These are phyloP conservation scores for Scelioninae gen. 2 DNA, from an alignment of 2,888 invertebrate species.

Conservation along the genomic window DNA sequence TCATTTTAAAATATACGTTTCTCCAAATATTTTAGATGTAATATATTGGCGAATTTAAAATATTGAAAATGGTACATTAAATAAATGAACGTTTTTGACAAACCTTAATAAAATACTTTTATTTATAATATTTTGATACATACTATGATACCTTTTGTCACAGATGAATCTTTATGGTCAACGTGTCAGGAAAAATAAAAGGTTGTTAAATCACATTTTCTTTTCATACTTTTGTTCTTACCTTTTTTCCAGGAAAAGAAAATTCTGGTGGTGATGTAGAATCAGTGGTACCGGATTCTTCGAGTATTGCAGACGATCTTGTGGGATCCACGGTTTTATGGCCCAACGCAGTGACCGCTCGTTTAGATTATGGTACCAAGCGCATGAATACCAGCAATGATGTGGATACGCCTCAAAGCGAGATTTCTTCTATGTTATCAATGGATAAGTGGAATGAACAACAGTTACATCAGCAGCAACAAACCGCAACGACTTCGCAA, in stretches of 20 bases:
- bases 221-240: neutral
- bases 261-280: conserved; percentile 90
- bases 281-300: conserved; percentile 90
- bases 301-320: conserved; percentile 87
- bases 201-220: no score
- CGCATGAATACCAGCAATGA: conserved; percentile 72
- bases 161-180: no score
- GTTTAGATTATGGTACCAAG: conserved; percentile 68
- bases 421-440: conserved; percentile 73
- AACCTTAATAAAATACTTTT: no score
- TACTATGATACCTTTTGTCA: no score
- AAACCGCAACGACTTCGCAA: conserved; percentile 59
- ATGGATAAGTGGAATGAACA: conserved; percentile 68
- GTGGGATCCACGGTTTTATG: conserved; percentile 64
- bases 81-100: no score
- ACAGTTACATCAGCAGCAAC: conserved; percentile 62
- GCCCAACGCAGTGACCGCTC: conserved; percentile 65
- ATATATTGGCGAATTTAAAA: no score
- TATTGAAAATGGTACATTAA: no score
- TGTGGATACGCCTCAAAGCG: conserved; percentile 72
- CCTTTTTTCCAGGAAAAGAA: conserved; percentile 80
- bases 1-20: no score
- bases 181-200: no score
- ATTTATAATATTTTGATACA: no score
- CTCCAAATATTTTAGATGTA: no score